Conservation (phyloP, 2,797 vertebrate genomes). For the Apogon hyalosoma region DNA sequence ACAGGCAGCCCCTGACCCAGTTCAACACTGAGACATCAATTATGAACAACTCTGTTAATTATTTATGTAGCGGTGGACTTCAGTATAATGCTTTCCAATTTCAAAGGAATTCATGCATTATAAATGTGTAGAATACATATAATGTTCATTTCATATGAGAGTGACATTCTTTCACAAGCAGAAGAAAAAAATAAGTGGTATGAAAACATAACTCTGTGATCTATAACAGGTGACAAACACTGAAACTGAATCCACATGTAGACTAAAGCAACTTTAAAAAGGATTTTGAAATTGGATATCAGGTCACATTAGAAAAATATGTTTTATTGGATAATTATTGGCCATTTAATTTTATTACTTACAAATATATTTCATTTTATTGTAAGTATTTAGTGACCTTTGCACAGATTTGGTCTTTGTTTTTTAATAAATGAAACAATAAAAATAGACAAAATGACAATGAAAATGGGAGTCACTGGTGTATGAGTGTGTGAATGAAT, state of each 20-base stretch:
- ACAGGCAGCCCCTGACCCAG: constrained; percentile 72
- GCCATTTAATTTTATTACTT: too few relatives aligned
- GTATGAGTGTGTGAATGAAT: too few relatives aligned
- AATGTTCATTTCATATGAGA: constrained; percentile 51
- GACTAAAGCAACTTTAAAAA: too few relatives aligned
- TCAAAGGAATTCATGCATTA: constrained; percentile 72
- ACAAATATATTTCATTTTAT: too few relatives aligned
- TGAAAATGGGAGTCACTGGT: too few relatives aligned
- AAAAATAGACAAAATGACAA: too few relatives aligned
- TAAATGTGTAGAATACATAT: constrained; percentile 61
- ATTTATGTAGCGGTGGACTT: constrained; percentile 68
- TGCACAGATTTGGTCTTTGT: too few relatives aligned
- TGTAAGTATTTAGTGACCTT: too few relatives aligned
- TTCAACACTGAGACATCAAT: constrained; percentile 77
- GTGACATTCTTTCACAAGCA: constrained; percentile 52
- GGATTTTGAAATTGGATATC: too few relatives aligned
- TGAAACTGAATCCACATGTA: not conserved
- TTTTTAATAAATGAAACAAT: too few relatives aligned
- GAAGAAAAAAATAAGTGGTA: not conserved
- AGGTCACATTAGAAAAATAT: too few relatives aligned
- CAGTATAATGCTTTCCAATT: constrained; percentile 62
- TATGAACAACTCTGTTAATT: constrained; percentile 74
- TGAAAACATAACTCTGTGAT: not conserved
- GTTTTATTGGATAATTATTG: too few relatives aligned
- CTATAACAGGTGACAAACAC: not conserved